Evolutionary conservation across 2,888 invertebrate genomes (phyloP), one percentile per base, ranked within the genome.

Genomic region (Papilio gigon): DNA sequence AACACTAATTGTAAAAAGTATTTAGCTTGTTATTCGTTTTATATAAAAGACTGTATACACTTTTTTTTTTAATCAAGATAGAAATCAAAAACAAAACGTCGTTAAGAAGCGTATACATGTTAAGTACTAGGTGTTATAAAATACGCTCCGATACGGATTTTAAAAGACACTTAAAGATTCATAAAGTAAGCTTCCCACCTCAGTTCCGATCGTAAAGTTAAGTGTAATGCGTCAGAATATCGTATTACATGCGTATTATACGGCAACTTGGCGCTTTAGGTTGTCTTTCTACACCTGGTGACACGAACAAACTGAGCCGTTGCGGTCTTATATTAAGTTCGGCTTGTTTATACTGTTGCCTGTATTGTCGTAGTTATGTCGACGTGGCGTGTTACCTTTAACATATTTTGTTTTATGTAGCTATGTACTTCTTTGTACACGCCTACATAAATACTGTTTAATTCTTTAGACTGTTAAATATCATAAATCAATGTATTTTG

Each of bases 131-230:
- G 70, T 64, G 70, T 75, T 79, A 80, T 78, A 78, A 77, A 79
- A 82, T 76, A 76, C 78, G 78, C 78, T 81, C 79, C 74, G 80
- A 83, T 84, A 83, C 82, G 81, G 85, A 86, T 86, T 89, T 89
- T 87, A 84, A 86, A 86, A 87, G 85, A 84, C 83, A 82, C 82
- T 90, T 85, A 89, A 90, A 88, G 84, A 90, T 90, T 89, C 87
- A 90, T 90, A 88, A 87, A 87, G 77, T 85, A 85, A 87, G 86
- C 86, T 84, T 83, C 80, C 80, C 80, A 82, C 85, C 84, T 87
- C 85, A 84, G 84, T 86, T 78, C 75, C 78, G 80, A 85, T 88
- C 89, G 83, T 91, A 90, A 91, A 91, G 79, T 85, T 85, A 83
- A 88, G 85, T 85, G 84, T 87, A 84, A 89, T 83, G 84, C 81